These are phyloP conservation scores for Cheilosia impressa DNA, from an alignment of 2,888 invertebrate genomes.

Conservation along the genomic window DNA sequence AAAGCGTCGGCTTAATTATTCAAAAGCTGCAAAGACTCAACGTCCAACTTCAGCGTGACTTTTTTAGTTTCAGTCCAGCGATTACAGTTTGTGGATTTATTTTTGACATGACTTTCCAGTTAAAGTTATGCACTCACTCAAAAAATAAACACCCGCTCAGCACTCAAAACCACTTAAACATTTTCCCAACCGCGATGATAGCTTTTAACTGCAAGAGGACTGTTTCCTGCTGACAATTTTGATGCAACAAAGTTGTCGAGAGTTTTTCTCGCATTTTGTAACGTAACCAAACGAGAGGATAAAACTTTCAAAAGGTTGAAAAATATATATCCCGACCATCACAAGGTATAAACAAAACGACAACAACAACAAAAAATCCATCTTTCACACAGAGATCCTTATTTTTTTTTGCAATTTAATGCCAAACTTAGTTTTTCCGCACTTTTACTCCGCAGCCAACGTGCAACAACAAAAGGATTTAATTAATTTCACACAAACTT, in stretches of 20 bases:
- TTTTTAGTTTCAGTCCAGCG: neutral
- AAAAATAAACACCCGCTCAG: neutral
- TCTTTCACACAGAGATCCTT: neutral
- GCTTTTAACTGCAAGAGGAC: constrained; percentile 41
- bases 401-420: neutral
- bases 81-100: constrained; percentile 13
- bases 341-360: neutral
- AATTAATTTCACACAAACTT: constrained; percentile 52
- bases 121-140: neutral
- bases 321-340: constrained; percentile 1
- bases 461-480: constrained; percentile 36
- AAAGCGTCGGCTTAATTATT: constrained; percentile 6
- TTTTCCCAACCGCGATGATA: constrained; percentile 23
- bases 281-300: constrained; percentile 13
- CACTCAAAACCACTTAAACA: constrained; percentile 28
- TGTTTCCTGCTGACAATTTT: constrained; percentile 50
- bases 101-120: constrained; percentile 23
- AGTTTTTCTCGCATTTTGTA: constrained; percentile 3
- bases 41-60: neutral
- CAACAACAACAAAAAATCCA: neutral
- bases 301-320: constrained; percentile 12
- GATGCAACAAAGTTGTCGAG: constrained; percentile 32
- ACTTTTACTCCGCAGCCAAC: neutral
- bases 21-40: neutral
- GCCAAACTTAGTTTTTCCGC: neutral